Evolutionary conservation across 2,113 vertebrate species (phyloP).

Genomic region (Perca flavescens): DNA sequence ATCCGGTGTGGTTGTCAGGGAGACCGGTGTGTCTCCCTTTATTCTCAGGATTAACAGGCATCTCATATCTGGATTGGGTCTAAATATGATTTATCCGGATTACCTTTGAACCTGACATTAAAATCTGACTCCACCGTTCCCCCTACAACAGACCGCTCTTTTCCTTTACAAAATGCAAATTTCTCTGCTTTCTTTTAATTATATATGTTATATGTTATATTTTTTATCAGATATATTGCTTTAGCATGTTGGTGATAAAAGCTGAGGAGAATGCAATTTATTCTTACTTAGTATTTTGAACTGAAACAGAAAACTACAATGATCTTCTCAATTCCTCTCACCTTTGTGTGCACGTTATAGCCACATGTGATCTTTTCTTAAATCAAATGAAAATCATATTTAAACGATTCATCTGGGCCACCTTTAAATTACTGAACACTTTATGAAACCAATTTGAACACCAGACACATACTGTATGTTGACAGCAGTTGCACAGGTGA

Average conservation of each 20-base stretch:
- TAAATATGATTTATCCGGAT: constrained; percentile 58
- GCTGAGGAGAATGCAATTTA: background rate
- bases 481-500: background rate
- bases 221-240: background rate
- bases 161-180: constrained; percentile 20
- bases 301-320: no score
- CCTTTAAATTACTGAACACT: background rate
- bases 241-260: background rate
- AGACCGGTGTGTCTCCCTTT: constrained; percentile 41
- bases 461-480: background rate
- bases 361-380: no score
- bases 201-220: background rate
- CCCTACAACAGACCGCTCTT: constrained; percentile 30
- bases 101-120: constrained; percentile 66
- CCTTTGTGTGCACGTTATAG: no score
- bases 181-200: background rate
- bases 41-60: constrained; percentile 40
- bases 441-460: background rate
- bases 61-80: constrained; percentile 53
- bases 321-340: no score
- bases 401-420: background rate
- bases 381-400: background rate
- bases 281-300: no score
- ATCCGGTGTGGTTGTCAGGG: constrained; percentile 60
- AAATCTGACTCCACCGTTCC: constrained; percentile 42